Base-by-base conservation (phyloP, 2,113 vertebrate genomes). In the Mola mola region DNA sequence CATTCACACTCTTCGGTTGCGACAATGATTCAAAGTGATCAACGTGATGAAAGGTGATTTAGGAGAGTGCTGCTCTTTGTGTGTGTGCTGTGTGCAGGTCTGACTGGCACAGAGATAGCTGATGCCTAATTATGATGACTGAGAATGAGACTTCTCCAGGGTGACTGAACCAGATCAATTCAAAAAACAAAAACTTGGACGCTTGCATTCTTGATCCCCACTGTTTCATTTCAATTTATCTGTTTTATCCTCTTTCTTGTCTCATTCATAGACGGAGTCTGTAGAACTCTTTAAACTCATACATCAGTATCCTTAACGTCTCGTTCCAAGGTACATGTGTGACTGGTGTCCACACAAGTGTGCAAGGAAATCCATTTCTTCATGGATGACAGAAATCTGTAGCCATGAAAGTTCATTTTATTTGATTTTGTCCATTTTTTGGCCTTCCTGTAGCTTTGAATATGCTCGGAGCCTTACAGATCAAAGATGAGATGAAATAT, bases 81-180 rank as follows among this genome's bases (percentile, higher is more conserved):
- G 50, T 51, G 65, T 24, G 49, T 40, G 46, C 41, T 58, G 42
- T 67, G 25, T 50, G 58, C 46, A 43, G 40, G 61, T 67, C 64
- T 71, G 53, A 79, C 59, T 71, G 53, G 50, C 31, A 41, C 9
- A 64, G 48, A 68, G 62, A 77, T 58, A 74, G 65, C 63, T 71
- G 62, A 75, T 66, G 28, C 76, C 70, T 82, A 56, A 73, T 87
- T 82, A 87, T 66, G 52, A 76, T 65, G 62, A 83, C 64, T 79
- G 55, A 75, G 64, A 86, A 80, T 87, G 66, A 78, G 53, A 76
- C 76, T 75, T 81, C 73, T 77, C 71, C 76, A 8, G 78, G 55
- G 81, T 85, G 66, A 88, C 81, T 85, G 72, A 88, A 88, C 78
- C 49, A 51, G 68, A 28, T 67, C 73, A 82, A 67, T 72, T 88